Base-by-base conservation (phyloP, 92 coral and sea anemone species). In the Anthopleura xanthogrammica region DNA sequence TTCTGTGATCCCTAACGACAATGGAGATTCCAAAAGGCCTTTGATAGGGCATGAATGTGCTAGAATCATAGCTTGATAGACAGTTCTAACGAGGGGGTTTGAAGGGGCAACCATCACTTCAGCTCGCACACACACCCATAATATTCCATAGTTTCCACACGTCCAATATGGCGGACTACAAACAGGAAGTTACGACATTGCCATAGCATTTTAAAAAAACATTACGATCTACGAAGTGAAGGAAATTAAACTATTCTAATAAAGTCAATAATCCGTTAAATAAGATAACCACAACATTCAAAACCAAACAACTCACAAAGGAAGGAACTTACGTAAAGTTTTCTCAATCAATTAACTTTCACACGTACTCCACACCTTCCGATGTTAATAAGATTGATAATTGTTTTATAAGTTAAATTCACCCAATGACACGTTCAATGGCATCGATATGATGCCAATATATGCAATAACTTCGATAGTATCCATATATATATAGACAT, bases 1-100 rank as follows among this genome's bases (percentile, higher is more conserved):
- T 50, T 12, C 16, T 17, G 17, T 85, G 82, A 85, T 85, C 88
- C 88, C 19, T 16, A 7, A 36, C 55, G n/a, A 79, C 75, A 85
- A 85, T 62, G 65, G 79, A 4, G 8, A 43, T 55, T 65, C 77
- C 72, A 73, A 65, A 20, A 80, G 40, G 41, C 72, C 24, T 80
- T 80, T 62, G 41, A 9, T 17, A 17, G 19, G 60, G 42, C 40
- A 70, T 68, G 84, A 50, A 58, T 81, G 77, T 79, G 22, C 71
- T 40, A 48, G 40, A n/a, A 41, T 71, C 23, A n/a, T 23, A 68
- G 14, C 43, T 81, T 57, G 66, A 50, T 46, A 81, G 77, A 72
- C 84, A 72, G 84, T 81, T 64, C 50, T 80, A 64, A 24, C 76
- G 14, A 80, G 83, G 41, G 64, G 5, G 50, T 46, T 46, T 9